phyloP scores from a whole-genome alignment of 1,140 invertebrate genomes.

The Drosophila persimilis region DNA sequence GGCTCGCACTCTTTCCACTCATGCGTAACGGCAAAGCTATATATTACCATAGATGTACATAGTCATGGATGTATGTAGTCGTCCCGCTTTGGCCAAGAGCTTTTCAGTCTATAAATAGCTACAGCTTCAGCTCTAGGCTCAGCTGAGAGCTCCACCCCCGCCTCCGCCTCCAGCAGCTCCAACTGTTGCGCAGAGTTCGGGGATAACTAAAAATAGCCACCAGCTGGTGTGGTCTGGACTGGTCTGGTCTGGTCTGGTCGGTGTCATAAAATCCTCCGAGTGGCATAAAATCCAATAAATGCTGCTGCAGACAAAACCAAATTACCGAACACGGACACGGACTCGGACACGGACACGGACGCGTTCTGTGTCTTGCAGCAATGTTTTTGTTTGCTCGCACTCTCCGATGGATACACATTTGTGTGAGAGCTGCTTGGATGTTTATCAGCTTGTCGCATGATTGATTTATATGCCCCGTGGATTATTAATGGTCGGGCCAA shows the following conservation, averaged over 20 bases:
- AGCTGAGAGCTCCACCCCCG: no score
- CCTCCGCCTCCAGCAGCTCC: slow-evolving; percentile 15
- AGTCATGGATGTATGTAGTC: no score
- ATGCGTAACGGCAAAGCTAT: no score
- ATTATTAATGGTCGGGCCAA: slow-evolving; percentile 72
- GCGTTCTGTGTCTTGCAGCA: slow-evolving; percentile 49
- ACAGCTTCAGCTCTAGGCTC: slow-evolving; percentile 24
- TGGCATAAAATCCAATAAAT: slow-evolving; percentile 72
- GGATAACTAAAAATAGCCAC: slow-evolving; percentile 65
- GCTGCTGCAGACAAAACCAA: slow-evolving; percentile 47
- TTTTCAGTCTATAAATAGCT: slow-evolving; percentile 68
- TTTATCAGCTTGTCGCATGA: slow-evolving; percentile 77
- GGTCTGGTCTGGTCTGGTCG: background rate
- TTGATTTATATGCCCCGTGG: slow-evolving; percentile 68
- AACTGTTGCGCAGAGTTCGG: slow-evolving; percentile 52
- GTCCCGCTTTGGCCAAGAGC: slow-evolving; percentile 20
- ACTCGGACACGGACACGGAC: slow-evolving; percentile 14
- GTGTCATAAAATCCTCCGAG: slow-evolving; percentile 9
- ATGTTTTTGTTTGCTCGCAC: slow-evolving; percentile 28
- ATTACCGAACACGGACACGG: slow-evolving; percentile 44
- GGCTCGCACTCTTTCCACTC: no score
- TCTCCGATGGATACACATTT: slow-evolving; percentile 21
- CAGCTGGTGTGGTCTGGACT: slow-evolving; percentile 11
- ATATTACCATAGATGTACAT: no score
- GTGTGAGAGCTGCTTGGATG: slow-evolving; percentile 46